Conservation (phyloP, 2,113 vertebrate genomes). For the Fregata magnificens region DNA sequence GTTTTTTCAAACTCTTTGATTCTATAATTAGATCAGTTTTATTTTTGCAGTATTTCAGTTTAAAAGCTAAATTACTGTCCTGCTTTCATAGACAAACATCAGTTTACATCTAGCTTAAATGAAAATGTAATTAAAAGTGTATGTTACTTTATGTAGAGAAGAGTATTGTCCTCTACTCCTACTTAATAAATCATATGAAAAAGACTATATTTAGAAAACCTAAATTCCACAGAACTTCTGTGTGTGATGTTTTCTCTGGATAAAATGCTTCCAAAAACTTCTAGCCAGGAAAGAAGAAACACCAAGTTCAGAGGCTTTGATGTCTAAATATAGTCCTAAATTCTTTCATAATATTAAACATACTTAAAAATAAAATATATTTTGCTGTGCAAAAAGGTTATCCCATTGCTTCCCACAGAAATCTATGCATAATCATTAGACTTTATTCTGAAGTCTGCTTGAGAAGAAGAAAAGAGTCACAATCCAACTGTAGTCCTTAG, state of each 20-base stretch:
- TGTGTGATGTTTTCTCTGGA: constrained; percentile 26
- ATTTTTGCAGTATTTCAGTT: not conserved
- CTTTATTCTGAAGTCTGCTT: not conserved
- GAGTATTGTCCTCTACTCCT: not conserved
- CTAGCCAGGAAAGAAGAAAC: not conserved
- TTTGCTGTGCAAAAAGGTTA: not conserved
- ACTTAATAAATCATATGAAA: not conserved
- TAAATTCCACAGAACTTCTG: constrained; percentile 14
- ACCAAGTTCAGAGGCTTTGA: not conserved
- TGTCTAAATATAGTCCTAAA: not conserved
- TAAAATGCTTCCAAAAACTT: constrained; percentile 20
- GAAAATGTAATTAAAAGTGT: not conserved
- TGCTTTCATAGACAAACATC: not conserved
- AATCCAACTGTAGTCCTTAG: not conserved
- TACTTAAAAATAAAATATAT: not conserved
- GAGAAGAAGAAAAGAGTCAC: not conserved
- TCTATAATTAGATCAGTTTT: not conserved
- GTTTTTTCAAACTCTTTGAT: not conserved
- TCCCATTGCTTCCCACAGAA: not conserved
- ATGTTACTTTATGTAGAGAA: not conserved
- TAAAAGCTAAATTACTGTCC: not conserved
- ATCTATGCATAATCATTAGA: not conserved
- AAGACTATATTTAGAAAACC: constrained; percentile 11
- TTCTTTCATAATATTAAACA: not conserved
- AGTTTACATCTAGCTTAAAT: not conserved